Evolutionary conservation across 2,113 vertebrate species (phyloP).

Genomic region (Ornithorhynchus anatinus): DNA sequence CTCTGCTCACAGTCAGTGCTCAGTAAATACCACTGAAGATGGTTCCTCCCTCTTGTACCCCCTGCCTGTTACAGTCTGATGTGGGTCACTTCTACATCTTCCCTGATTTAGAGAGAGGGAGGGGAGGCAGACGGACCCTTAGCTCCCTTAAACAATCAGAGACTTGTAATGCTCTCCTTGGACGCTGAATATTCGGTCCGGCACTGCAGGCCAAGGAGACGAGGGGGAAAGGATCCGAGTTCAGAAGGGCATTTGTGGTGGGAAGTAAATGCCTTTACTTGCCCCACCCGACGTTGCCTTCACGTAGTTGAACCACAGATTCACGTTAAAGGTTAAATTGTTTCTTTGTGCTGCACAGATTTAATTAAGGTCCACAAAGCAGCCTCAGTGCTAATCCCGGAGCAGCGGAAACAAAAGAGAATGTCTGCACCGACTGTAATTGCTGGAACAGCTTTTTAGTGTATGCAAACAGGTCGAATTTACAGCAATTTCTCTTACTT

Average conservation of each 20-base stretch:
- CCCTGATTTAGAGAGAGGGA: too few species aligned
- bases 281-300: background rate
- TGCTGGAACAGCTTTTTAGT: background rate
- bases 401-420: slow-evolving; percentile 30
- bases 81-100: slow-evolving; percentile 1
- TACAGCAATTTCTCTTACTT: background rate
- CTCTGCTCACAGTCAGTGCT: too few species aligned
- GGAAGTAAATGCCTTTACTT: background rate
- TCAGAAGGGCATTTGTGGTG: background rate
- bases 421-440: background rate
- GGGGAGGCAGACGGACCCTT: too few species aligned
- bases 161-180: too few species aligned
- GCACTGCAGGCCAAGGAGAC: too few species aligned
- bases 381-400: slow-evolving; percentile 19
- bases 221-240: background rate
- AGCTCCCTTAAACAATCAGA: too few species aligned
- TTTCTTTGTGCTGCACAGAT: slow-evolving; percentile 19
- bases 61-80: too few species aligned
- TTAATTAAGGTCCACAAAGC: slow-evolving; percentile 41
- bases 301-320: background rate
- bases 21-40: background rate
- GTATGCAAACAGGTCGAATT: background rate
- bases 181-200: too few species aligned
- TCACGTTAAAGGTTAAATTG: slow-evolving; percentile 29
- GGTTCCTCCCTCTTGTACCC: background rate